A percentile compares a stretch with the other conserved stretches of the same genome.
phyloP scores from a whole-genome alignment of 2,888 invertebrate species.

The Dilophus febrilis region DNA sequence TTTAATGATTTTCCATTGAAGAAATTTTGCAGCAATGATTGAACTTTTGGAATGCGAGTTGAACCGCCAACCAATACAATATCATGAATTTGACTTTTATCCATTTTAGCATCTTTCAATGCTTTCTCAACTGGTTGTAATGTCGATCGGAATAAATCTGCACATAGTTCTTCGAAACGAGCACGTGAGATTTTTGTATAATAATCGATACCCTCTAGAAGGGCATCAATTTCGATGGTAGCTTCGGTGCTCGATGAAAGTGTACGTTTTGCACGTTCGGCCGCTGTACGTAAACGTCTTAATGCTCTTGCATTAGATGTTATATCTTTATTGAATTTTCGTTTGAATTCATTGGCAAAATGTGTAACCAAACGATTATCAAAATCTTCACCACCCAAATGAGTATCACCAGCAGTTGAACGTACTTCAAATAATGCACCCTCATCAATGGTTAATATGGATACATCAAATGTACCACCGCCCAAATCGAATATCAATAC shows the following conservation, averaged over 20 bases:
- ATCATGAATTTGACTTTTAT: slow-evolving; percentile 54
- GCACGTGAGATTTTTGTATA: slow-evolving; percentile 56
- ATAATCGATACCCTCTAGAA: slow-evolving; percentile 45
- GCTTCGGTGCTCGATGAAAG: slow-evolving; percentile 35
- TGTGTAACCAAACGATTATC: slow-evolving; percentile 30
- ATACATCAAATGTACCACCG: slow-evolving; percentile 50
- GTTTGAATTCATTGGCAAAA: slow-evolving; percentile 39
- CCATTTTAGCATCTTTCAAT: slow-evolving; percentile 55
- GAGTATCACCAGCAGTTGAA: slow-evolving; percentile 59
- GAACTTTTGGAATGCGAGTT: slow-evolving; percentile 69
- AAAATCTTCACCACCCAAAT: slow-evolving; percentile 49
- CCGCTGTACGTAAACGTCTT: slow-evolving; percentile 32
- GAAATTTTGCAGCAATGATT: slow-evolving; percentile 58
- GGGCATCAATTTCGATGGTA: slow-evolving; percentile 33
- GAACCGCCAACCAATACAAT: slow-evolving; percentile 70
- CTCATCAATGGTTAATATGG: slow-evolving; percentile 54
- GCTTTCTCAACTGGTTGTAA: slow-evolving; percentile 64
- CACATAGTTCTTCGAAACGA: slow-evolving; percentile 67
- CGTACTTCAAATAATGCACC: slow-evolving; percentile 47
- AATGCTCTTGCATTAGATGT: slow-evolving; percentile 29
- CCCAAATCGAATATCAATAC: slow-evolving; percentile 45
- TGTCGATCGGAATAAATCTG: slow-evolving; percentile 50
- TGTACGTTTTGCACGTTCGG: slow-evolving; percentile 35
- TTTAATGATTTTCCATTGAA: slow-evolving; percentile 61
- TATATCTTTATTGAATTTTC: slow-evolving; percentile 33